A percentile compares a stretch with the other conserved stretches of the same genome.
These are phyloP conservation scores for Noturus placidus DNA, from an alignment of 2,113 vertebrate species.

Conservation along the genomic window DNA sequence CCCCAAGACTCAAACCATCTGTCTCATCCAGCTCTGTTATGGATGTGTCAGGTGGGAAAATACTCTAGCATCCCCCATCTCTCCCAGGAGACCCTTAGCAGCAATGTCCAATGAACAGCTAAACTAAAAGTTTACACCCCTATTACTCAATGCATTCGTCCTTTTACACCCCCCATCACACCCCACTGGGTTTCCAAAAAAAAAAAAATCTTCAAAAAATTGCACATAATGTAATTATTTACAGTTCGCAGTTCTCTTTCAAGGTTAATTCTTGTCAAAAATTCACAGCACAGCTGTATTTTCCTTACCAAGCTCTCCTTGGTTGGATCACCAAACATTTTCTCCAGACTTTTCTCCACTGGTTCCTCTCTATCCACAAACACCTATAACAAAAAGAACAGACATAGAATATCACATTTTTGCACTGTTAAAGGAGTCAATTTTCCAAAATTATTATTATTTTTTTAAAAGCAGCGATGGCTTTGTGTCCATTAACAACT, in stretches of 20 bases:
- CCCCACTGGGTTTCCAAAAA: not conserved
- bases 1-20: conserved; percentile 69
- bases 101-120: conserved; percentile 27
- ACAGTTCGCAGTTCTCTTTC: not conserved
- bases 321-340: conserved; percentile 83
- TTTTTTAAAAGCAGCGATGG: too few species aligned
- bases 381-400: conserved; percentile 73
- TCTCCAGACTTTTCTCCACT: conserved; percentile 82
- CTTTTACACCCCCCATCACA: not conserved
- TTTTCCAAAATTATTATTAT: not conserved
- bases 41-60: conserved; percentile 59
- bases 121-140: not conserved
- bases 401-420: not conserved
- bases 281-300: not conserved
- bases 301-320: conserved; percentile 86
- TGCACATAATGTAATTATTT: not conserved
- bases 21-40: conserved; percentile 66
- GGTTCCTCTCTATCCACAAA: conserved; percentile 85
- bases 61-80: conserved; percentile 39
- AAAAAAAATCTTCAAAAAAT: not conserved
- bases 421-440: not conserved
- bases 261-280: not conserved
- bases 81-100: conserved; percentile 23
- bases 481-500: not conserved
- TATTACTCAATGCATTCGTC: not conserved